These are phyloP conservation scores for Bovichtus variegatus DNA, from an alignment of 2,797 vertebrate genomes.

Conservation along the genomic window DNA sequence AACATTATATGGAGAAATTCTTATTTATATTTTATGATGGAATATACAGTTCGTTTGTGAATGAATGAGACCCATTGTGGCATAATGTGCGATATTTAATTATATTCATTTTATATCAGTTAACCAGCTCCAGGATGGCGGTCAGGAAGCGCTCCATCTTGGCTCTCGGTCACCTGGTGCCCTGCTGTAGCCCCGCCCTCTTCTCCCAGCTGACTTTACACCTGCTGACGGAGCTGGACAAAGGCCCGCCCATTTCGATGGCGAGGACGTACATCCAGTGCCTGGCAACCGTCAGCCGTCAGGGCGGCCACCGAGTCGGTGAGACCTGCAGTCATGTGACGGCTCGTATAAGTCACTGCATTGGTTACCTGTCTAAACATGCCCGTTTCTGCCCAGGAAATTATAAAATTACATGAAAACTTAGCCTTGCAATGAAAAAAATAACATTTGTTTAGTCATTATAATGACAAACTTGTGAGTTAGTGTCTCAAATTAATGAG, in stretches of 20 bases:
- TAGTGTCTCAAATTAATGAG: too few species aligned
- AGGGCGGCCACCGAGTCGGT: slow-evolving; percentile 95
- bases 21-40: too few species aligned
- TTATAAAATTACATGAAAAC: too few species aligned
- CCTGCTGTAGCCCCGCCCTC: slow-evolving; percentile 89
- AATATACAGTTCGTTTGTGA: too few species aligned
- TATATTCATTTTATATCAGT: slow-evolving; percentile 68
- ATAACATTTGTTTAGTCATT: too few species aligned
- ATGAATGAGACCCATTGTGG: too few species aligned
- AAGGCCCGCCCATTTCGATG: slow-evolving; percentile 84
- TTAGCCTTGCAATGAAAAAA: too few species aligned
- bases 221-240: slow-evolving; percentile 86
- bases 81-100: neutral
- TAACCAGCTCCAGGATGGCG: slow-evolving; percentile 93
- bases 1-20: too few species aligned
- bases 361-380: too few species aligned
- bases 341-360: neutral
- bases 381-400: too few species aligned
- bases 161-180: slow-evolving; percentile 93
- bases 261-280: slow-evolving; percentile 95
- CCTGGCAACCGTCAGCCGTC: slow-evolving; percentile 91
- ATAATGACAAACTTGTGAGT: too few species aligned
- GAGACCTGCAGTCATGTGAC: slow-evolving; percentile 53
- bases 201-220: slow-evolving; percentile 93
- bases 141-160: slow-evolving; percentile 94